Base-by-base conservation (phyloP, 2,113 vertebrate species). In the Dolichotis patagonum region DNA sequence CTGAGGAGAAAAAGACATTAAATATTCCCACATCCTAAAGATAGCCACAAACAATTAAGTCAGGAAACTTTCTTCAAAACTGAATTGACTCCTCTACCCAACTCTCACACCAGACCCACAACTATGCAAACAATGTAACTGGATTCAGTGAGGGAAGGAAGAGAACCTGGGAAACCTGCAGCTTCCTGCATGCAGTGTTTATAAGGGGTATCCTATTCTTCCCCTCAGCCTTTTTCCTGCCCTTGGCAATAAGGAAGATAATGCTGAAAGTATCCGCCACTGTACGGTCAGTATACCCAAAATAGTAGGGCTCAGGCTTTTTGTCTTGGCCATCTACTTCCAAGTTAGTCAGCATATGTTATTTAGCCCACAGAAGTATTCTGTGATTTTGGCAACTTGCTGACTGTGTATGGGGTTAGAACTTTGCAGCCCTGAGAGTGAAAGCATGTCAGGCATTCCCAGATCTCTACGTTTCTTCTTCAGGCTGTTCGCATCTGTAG, bases 111-210 rank as follows among this genome's bases (percentile, higher is more conserved):
- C 49, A n/a, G 41, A 4, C 5, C 58, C 60, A 19, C 30, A 83
- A 7, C 16, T 67, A 54, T 16, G 56, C 17, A 38, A n/a, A 22
- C 35, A 4, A 5, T 10, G n/a, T 12, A n/a, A 88, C 6, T 22
- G 30, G 11, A 3, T 20, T 16, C 24, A n/a, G 41, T 3, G 5
- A 38, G 32, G 22, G 1, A 35, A 32, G 65, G 43, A 63, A 30
- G 0, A 0, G 1, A 17, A 0, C 1, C 4, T 0, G 24, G 28
- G 17, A 38, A 58, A 24, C 24, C 52, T 16, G 13, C 2, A 38
- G 43, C 14, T 0, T 1, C 63, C 14, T 32, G 12, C 54, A 46
- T 43, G 13, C 13, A 3, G 4, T 35, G 38, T 38, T 82, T 3
- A 43, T 7, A 38, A 10, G 28, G 14, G 56, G 7, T 46, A 52